phyloP scores from a whole-genome alignment of 2,888 invertebrate genomes.

The Apocheima hispidaria region DNA sequence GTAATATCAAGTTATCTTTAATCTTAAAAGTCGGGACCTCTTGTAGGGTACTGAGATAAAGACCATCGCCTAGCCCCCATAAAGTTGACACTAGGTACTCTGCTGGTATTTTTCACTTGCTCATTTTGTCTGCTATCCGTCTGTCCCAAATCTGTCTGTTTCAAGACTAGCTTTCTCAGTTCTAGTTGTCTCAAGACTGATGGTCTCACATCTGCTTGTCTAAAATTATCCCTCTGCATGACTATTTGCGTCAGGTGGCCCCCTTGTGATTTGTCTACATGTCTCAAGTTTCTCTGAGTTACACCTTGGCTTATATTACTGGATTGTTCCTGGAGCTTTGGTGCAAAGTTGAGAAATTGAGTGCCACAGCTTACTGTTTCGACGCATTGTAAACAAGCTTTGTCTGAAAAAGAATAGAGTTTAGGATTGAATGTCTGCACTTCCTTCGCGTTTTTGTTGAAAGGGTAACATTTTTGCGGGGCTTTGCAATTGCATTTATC shows the following conservation, averaged over 20 bases:
- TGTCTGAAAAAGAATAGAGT: conserved; percentile 51
- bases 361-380: conserved; percentile 55
- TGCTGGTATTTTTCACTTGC: conserved; percentile 4
- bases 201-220: background rate
- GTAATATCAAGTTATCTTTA: too few relatives aligned
- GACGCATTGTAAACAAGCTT: conserved; percentile 57
- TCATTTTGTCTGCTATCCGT: background rate
- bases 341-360: conserved; percentile 45
- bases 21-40: conserved; percentile 75
- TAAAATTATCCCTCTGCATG: conserved; percentile 1
- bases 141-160: background rate
- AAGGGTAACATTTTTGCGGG: conserved; percentile 36
- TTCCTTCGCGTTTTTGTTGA: conserved; percentile 50
- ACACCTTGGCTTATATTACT: background rate
- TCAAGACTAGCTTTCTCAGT: background rate
- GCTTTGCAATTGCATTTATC: conserved; percentile 53
- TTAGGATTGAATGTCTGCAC: conserved; percentile 54
- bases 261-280: background rate
- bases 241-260: background rate
- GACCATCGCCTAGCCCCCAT: conserved; percentile 67
- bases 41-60: conserved; percentile 56
- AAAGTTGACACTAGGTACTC: conserved; percentile 13
- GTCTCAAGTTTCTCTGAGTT: background rate
- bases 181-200: background rate
- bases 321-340: background rate